Evolutionary conservation across 2,113 vertebrate species (phyloP).

Genomic region (Centrocercus urophasianus): DNA sequence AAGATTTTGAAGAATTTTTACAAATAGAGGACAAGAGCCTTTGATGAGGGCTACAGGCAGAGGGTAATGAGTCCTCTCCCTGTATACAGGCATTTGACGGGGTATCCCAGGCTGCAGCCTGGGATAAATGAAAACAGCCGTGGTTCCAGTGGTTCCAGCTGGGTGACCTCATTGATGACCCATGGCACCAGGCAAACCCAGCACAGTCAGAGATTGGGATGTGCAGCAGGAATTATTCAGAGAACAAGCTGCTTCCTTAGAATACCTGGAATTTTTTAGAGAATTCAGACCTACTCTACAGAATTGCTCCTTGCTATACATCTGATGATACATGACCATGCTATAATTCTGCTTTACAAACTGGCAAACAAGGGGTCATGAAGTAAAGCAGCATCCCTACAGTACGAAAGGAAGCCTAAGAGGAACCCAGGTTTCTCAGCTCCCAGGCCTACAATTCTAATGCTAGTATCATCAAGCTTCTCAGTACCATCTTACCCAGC

Average conservation of each 20-base stretch:
- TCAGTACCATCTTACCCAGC: conserved; percentile 3
- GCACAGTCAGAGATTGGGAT: background rate
- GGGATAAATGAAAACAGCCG: background rate
- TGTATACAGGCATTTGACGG: background rate
- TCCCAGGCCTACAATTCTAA: background rate
- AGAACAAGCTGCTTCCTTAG: background rate
- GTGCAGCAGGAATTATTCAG: background rate
- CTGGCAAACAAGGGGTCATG: background rate
- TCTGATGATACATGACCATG: background rate
- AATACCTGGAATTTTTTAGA: background rate
- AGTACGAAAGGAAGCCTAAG: background rate
- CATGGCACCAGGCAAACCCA: background rate
- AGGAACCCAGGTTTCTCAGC: background rate
- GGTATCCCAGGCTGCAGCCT: background rate
- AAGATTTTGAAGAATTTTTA: background rate
- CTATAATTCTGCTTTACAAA: background rate
- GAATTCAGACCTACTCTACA: background rate
- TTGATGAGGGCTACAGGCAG: background rate
- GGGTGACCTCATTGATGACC: background rate
- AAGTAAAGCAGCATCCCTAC: background rate
- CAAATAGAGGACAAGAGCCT: background rate
- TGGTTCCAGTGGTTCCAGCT: background rate
- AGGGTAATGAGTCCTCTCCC: background rate
- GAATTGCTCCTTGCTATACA: background rate
- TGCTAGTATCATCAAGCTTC: background rate